Evolutionary conservation across 2,888 invertebrate species (phyloP).

Genomic region (Drosophila phalerata): DNA sequence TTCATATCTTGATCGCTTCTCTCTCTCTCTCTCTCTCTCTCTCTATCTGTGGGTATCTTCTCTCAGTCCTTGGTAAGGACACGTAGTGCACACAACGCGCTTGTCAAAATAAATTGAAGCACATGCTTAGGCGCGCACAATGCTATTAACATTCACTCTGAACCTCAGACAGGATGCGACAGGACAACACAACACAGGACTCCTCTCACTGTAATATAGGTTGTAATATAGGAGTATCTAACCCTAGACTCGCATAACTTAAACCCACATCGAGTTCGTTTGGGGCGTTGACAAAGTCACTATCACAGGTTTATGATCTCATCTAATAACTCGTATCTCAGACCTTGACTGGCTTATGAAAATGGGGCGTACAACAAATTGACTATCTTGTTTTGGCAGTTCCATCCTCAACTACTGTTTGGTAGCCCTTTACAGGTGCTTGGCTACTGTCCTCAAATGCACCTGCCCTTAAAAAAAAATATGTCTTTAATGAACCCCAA

Average conservation of each 20-base stretch:
- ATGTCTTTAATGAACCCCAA: conserved; percentile 52
- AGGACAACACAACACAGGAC: conserved; percentile 10
- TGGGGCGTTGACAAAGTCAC: conserved; percentile 41
- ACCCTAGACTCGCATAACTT: conserved; percentile 41
- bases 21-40: not conserved
- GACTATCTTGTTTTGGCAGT: conserved; percentile 46
- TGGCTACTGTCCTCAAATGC: conserved; percentile 53
- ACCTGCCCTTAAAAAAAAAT: conserved; percentile 40
- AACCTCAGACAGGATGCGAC: conserved; percentile 4
- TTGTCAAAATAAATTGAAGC: conserved; percentile 76
- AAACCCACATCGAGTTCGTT: conserved; percentile 21
- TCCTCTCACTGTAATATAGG: not conserved
- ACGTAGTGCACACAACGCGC: conserved; percentile 32
- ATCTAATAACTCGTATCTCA: conserved; percentile 27
- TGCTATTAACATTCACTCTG: conserved; percentile 63
- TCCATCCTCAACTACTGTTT: conserved; percentile 60
- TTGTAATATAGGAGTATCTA: not conserved
- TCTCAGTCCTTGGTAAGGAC: conserved; percentile 43
- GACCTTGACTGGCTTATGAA: conserved; percentile 29
- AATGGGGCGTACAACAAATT: conserved; percentile 63
- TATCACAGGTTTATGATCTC: conserved; percentile 70
- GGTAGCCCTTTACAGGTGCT: conserved; percentile 53
- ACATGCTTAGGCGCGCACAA: conserved; percentile 77
- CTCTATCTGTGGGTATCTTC: not conserved
- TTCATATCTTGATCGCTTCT: conserved; percentile 70